Evolutionary conservation across 2,888 invertebrate species (phyloP).

Genomic region (Panopea generosa): DNA sequence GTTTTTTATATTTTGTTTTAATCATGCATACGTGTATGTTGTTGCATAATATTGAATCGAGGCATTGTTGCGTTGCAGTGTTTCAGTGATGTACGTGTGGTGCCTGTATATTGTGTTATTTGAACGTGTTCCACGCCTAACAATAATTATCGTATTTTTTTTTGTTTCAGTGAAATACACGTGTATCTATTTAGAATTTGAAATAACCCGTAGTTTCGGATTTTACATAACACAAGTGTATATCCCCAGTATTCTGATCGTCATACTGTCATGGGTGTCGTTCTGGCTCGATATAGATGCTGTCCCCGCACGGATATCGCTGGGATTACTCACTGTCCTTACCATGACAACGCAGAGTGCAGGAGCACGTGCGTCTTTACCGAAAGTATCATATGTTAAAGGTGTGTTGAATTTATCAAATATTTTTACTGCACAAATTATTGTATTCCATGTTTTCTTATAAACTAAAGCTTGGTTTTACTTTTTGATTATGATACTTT

Average conservation of each 20-base stretch:
- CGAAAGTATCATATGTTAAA: conserved; percentile 78
- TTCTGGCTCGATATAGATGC: conserved; percentile 85
- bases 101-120: too few species aligned
- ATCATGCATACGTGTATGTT: too few species aligned
- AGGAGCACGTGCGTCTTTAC: conserved; percentile 73
- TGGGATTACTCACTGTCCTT: conserved; percentile 73
- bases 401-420: conserved; percentile 64
- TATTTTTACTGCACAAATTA: too few species aligned
- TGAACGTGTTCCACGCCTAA: too few species aligned
- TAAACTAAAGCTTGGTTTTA: too few species aligned
- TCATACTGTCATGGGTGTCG: conserved; percentile 90
- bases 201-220: conserved; percentile 89
- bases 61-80: too few species aligned
- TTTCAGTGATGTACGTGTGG: too few species aligned
- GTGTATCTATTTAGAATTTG: conserved; percentile 33
- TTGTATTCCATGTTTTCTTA: too few species aligned
- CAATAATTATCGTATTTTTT: too few species aligned
- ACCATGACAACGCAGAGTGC: conserved; percentile 81
- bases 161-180: conserved; percentile 51
- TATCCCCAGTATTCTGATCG: conserved; percentile 86
- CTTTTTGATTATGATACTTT: too few species aligned
- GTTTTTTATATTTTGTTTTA: too few species aligned
- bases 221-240: conserved; percentile 88
- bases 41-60: too few species aligned
- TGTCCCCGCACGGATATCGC: conserved; percentile 75